These are phyloP conservation scores for Petrocephalus microphthalmus DNA, from an alignment of 2,113 vertebrate species.

Conservation along the genomic window DNA sequence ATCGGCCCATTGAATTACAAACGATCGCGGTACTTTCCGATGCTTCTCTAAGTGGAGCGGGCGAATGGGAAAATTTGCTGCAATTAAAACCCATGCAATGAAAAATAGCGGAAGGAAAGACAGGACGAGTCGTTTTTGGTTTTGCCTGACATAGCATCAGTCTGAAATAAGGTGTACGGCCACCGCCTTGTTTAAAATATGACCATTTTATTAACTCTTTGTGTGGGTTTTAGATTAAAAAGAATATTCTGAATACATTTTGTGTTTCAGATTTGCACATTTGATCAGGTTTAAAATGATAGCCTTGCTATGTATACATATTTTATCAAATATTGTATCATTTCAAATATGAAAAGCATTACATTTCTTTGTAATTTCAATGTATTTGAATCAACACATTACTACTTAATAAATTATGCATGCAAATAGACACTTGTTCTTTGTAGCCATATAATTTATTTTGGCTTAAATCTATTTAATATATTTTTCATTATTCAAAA, in stretches of 20 bases:
- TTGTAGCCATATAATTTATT: constrained; percentile 36
- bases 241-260: not conserved
- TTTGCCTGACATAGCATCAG: not conserved
- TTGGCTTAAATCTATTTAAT: constrained; percentile 39
- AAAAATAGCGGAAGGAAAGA: constrained; percentile 42
- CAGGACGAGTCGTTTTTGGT: not conserved
- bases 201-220: not conserved
- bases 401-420: constrained; percentile 23
- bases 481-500: constrained; percentile 28
- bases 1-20: constrained; percentile 87
- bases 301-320: not conserved
- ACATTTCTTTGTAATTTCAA: constrained; percentile 18
- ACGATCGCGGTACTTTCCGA: constrained; percentile 63
- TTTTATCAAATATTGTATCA: not conserved
- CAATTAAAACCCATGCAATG: constrained; percentile 5
- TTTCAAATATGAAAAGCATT: constrained; percentile 14
- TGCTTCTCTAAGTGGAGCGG: constrained; percentile 49
- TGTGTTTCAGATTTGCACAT: not conserved
- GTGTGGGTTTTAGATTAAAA: not conserved
- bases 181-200: not conserved
- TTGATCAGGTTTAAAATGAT: not conserved
- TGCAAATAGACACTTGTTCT: constrained; percentile 25
- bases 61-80: constrained; percentile 31
- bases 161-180: not conserved
- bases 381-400: constrained; percentile 17